Conservation (phyloP, 2,113 vertebrate genomes). For the Plestiodon gilberti region DNA sequence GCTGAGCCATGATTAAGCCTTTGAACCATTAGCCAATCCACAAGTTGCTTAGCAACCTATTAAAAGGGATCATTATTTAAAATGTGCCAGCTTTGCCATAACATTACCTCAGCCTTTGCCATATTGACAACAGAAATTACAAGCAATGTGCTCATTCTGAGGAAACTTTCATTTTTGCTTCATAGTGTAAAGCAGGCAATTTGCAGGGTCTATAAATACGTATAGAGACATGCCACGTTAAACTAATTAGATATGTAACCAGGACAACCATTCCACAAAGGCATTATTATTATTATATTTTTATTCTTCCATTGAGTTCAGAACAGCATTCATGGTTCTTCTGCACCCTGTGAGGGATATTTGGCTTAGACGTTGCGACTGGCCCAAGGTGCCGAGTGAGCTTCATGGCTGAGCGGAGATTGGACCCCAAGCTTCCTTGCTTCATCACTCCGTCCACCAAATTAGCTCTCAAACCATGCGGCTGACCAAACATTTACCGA, state of each 20-base stretch:
- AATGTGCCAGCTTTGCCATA: neutral
- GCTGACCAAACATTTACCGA: too few species aligned
- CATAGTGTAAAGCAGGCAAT: neutral
- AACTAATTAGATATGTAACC: neutral
- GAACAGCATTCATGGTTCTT: neutral
- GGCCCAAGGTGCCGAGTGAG: too few species aligned
- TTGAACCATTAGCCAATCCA: slow-evolving; percentile 12
- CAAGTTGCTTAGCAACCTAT: slow-evolving; percentile 11
- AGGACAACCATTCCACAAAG: neutral
- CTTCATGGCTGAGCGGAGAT: too few species aligned
- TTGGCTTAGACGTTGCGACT: too few species aligned
- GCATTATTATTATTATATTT: neutral
- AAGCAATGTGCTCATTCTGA: neutral
- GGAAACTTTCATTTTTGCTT: neutral
- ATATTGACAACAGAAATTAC: neutral
- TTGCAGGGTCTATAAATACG: neutral
- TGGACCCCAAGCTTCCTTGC: too few species aligned
- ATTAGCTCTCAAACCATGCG: too few species aligned
- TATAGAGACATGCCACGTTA: neutral
- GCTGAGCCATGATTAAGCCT: slow-evolving; percentile 28
- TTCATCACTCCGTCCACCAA: too few species aligned
- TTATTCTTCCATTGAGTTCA: neutral
- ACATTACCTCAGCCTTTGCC: slow-evolving; percentile 2
- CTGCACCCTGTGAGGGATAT: too few species aligned
- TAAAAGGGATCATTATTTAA: neutral